Conservation (phyloP, 2,113 vertebrate genomes). For the Columba janthina region DNA sequence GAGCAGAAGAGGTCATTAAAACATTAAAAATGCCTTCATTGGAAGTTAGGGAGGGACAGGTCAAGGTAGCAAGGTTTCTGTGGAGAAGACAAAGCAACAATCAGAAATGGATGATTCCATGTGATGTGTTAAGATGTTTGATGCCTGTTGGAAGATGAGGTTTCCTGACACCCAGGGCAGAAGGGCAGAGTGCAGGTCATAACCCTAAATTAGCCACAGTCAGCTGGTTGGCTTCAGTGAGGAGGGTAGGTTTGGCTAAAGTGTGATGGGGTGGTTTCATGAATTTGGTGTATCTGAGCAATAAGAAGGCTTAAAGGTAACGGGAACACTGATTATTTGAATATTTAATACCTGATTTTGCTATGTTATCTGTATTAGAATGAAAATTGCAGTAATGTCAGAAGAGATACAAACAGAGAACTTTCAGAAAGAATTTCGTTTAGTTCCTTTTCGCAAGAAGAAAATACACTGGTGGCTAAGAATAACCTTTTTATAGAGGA, state of each 20-base stretch:
- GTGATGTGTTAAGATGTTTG: background rate
- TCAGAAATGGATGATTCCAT: background rate
- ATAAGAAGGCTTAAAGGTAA: background rate
- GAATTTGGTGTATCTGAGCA: background rate
- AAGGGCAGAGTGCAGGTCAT: background rate
- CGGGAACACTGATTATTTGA: background rate
- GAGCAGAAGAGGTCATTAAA: slow-evolving; percentile 7
- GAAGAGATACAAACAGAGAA: background rate
- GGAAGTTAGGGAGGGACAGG: background rate
- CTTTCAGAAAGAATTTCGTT: background rate
- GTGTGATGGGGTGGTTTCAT: background rate
- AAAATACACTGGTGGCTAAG: background rate
- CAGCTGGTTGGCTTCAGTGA: background rate
- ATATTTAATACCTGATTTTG: background rate
- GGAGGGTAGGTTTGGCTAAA: background rate
- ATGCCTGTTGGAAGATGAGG: background rate
- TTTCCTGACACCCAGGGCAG: background rate
- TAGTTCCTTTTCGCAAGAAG: background rate
- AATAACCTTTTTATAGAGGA: background rate
- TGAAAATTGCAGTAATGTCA: background rate
- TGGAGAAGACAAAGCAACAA: background rate
- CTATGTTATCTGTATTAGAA: background rate
- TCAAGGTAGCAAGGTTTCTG: background rate
- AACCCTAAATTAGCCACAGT: background rate
- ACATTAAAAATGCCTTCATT: background rate